Percentiles rank a stretch among this genome's conserved stretches.
Evolutionary conservation across 2,888 invertebrate genomes (phyloP).

Genomic region (Eueremaeus valkanovi): DNA sequence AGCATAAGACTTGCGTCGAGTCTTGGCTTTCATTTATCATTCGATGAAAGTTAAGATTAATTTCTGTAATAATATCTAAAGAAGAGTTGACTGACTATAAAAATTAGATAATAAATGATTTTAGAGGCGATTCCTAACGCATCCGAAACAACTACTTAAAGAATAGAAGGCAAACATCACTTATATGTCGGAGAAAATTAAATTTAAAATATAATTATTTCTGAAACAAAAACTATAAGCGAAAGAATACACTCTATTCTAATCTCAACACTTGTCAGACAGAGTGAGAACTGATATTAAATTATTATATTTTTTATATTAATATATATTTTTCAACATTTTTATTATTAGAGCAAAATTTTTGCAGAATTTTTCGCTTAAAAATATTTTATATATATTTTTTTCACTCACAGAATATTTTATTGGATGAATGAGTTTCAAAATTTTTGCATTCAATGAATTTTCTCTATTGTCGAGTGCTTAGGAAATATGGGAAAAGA

Average conservation of each 20-base stretch:
- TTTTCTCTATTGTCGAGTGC: background rate
- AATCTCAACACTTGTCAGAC: conserved; percentile 12
- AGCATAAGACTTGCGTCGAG: background rate
- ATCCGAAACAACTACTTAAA: too few species aligned
- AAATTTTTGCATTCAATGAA: conserved; percentile 5
- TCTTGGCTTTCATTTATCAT: background rate
- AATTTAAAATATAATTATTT: background rate
- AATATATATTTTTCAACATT: background rate
- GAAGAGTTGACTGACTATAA: background rate
- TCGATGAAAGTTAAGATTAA: conserved; percentile 1
- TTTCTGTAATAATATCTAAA: background rate
- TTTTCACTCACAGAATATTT: conserved; percentile 1
- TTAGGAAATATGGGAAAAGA: background rate
- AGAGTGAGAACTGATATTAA: background rate
- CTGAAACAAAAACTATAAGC: background rate
- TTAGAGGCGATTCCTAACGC: background rate
- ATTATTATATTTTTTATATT: background rate
- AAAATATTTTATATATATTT: background rate
- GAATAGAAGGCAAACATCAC: background rate
- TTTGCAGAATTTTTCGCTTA: background rate
- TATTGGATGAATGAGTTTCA: conserved; percentile 9
- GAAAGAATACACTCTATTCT: background rate
- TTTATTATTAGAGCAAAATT: background rate
- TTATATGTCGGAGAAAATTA: background rate
- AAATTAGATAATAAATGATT: conserved; percentile 18